These are phyloP conservation scores for Gobius niger DNA, from an alignment of 2,113 vertebrate genomes.

Conservation along the genomic window DNA sequence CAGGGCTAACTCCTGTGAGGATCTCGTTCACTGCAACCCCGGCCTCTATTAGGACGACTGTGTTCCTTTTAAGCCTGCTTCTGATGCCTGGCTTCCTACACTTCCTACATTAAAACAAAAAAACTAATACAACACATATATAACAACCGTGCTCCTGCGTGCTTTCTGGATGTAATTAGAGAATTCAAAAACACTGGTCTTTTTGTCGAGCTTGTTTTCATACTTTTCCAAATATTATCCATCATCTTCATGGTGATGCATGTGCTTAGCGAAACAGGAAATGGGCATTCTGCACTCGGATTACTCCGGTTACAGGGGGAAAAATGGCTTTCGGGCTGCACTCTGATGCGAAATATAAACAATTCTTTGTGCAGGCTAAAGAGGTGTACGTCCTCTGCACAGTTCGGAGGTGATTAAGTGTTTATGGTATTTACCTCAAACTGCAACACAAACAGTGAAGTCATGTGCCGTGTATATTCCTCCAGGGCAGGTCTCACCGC, in stretches of 20 bases:
- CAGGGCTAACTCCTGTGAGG: constrained; percentile 33
- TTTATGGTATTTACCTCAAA: constrained; percentile 4
- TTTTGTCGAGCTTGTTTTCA: not conserved
- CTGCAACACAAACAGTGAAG: constrained; percentile 11
- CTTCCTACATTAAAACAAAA: not conserved
- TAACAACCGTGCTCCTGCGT: not conserved
- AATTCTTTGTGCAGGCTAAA: not conserved
- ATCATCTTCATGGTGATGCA: constrained; percentile 3
- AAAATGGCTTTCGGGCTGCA: constrained; percentile 21
- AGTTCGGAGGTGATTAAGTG: constrained; percentile 2
- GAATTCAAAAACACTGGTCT: not conserved
- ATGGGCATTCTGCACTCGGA: not conserved
- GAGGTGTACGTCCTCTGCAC: not conserved
- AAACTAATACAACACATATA: not conserved
- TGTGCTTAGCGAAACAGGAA: constrained; percentile 4
- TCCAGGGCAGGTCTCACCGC: constrained; percentile 97
- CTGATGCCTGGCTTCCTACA: constrained; percentile 12
- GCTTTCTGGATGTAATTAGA: constrained; percentile 18
- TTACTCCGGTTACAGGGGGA: not conserved
- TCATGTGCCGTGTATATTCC: constrained; percentile 91
- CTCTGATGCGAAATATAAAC: constrained; percentile 2
- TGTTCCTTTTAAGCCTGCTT: not conserved
- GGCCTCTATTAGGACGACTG: constrained; percentile 19
- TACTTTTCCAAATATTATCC: constrained; percentile 6
- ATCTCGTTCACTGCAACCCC: constrained; percentile 28